Conservation (phyloP, 2,113 vertebrate genomes). For the Megalops atlanticus region DNA sequence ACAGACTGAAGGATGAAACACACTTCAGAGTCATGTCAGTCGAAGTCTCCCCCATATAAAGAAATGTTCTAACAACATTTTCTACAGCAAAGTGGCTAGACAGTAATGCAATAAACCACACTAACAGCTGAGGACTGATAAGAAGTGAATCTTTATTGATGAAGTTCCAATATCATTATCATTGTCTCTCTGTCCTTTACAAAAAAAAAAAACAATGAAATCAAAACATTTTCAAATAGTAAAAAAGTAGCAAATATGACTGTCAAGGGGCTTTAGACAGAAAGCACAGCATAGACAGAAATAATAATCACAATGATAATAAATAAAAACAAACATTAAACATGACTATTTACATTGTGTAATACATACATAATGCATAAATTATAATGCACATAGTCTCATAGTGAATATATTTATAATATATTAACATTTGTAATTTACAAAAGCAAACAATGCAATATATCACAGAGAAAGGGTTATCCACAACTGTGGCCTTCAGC, state of each 20-base stretch:
- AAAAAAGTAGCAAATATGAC: constrained; percentile 71
- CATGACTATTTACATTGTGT: constrained; percentile 69
- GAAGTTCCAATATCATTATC: constrained; percentile 69
- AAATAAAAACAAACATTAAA: constrained; percentile 67
- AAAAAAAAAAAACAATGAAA: constrained; percentile 67
- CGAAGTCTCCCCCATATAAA: too few species aligned
- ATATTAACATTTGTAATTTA: constrained; percentile 73
- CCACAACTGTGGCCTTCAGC: constrained; percentile 62
- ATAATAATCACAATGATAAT: constrained; percentile 62
- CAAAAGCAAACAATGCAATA: constrained; percentile 65
- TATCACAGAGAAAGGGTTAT: constrained; percentile 66
- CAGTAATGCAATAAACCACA: constrained; percentile 4
- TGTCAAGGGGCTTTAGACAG: constrained; percentile 66
- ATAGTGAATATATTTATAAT: constrained; percentile 60
- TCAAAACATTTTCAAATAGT: constrained; percentile 65
- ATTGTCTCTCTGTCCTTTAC: constrained; percentile 70
- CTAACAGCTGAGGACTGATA: constrained; percentile 22
- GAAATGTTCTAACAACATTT: too few species aligned
- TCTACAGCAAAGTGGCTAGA: neutral
- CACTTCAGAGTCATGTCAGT: too few species aligned
- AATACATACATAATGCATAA: constrained; percentile 63
- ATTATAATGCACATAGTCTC: constrained; percentile 55
- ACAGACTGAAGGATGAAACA: too few species aligned
- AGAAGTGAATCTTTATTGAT: constrained; percentile 69
- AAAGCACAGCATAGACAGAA: constrained; percentile 66